phyloP scores from a whole-genome alignment of 2,113 vertebrate species.

The Mus musculus region GRCm39 chr6:79602001-79602500 shows the following conservation, averaged over 20 bases:
- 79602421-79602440: background rate
- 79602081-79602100: background rate
- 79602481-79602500: background rate
- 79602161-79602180: background rate
- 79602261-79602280: background rate
- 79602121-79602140: background rate
- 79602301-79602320: background rate
- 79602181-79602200: background rate
- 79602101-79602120: constrained; percentile 5
- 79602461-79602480: too few relatives aligned
- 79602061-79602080: background rate
- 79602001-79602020: background rate
- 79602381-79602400: background rate
- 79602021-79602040: background rate
- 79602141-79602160: background rate
- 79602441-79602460: background rate
- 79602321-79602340: background rate
- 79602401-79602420: background rate
- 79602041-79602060: background rate
- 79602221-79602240: background rate
- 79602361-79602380: background rate
- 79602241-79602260: background rate
- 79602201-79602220: background rate
- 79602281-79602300: background rate
- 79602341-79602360: background rate